Conservation (phyloP, 2,797 vertebrate species). For the Rhinogobio ventralis region DNA sequence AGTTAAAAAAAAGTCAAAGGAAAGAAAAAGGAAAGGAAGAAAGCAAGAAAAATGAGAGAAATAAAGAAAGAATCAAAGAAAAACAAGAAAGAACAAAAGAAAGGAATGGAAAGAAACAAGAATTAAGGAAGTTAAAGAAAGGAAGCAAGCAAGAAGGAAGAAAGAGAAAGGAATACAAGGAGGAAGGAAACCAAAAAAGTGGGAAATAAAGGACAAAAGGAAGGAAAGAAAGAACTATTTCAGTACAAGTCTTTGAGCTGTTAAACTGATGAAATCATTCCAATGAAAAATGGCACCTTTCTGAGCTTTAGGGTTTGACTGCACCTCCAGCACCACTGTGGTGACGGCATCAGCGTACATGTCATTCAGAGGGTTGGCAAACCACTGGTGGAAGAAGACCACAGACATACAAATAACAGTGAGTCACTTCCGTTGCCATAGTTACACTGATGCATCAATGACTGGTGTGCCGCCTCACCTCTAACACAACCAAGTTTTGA, state of each 20-base stretch:
- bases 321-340: conserved; percentile 93
- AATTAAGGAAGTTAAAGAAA: too few relatives aligned
- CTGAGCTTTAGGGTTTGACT: conserved; percentile 93
- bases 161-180: background rate
- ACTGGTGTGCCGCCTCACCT: conserved; percentile 78
- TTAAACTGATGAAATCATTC: conserved; percentile 22
- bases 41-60: background rate
- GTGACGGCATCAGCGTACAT: conserved; percentile 95
- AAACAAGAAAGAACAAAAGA: background rate
- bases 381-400: conserved; percentile 80
- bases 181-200: background rate
- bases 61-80: background rate
- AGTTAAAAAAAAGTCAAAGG: too few relatives aligned
- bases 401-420: background rate
- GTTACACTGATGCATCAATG: background rate
- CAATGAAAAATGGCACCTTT: conserved; percentile 78
- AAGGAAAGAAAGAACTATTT: background rate
- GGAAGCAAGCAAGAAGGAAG: accelerated
- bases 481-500: conserved; percentile 88
- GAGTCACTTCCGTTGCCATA: background rate
- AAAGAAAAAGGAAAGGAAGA: too few relatives aligned
- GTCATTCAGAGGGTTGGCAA: conserved; percentile 94
- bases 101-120: background rate
- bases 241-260: background rate
- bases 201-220: background rate